phyloP scores from a whole-genome alignment of 2,888 invertebrate genomes.

The Plagiodera versicolora region DNA sequence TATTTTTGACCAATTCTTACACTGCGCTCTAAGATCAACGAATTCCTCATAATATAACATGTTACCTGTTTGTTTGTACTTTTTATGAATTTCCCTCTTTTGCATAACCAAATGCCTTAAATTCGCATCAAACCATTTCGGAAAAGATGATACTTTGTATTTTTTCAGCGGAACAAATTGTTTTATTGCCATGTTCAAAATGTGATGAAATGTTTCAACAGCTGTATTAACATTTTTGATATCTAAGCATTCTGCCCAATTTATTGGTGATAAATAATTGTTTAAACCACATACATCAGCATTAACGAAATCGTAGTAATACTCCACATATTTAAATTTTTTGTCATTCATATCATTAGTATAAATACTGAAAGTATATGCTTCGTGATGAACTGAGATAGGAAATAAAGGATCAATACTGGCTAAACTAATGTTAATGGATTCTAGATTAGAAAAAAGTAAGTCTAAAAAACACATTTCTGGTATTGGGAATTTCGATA shows the following conservation, averaged over 20 bases:
- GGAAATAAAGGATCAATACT: background rate
- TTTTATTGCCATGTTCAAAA: background rate
- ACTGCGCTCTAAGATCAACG: background rate
- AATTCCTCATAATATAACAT: constrained; percentile 2
- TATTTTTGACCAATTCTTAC: constrained; percentile 1
- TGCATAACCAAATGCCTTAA: background rate
- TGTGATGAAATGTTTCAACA: background rate
- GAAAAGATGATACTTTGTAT: background rate
- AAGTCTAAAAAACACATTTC: background rate
- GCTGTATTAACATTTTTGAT: too few species aligned
- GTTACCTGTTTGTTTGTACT: constrained; percentile 2
- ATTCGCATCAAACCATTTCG: background rate
- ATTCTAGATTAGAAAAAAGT: background rate
- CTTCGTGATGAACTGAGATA: background rate
- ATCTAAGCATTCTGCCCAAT: too few species aligned
- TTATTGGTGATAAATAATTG: background rate
- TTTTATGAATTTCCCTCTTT: background rate
- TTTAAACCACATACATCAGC: background rate
- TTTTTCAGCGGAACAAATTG: background rate
- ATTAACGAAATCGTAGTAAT: background rate
- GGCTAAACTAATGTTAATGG: background rate
- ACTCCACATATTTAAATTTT: constrained; percentile 6
- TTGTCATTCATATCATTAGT: background rate
- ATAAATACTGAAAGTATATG: constrained; percentile 3
- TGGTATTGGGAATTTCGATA: background rate